phyloP scores from a whole-genome alignment of 2,888 invertebrate genomes.

The Tetramorium bicarinatum region DNA sequence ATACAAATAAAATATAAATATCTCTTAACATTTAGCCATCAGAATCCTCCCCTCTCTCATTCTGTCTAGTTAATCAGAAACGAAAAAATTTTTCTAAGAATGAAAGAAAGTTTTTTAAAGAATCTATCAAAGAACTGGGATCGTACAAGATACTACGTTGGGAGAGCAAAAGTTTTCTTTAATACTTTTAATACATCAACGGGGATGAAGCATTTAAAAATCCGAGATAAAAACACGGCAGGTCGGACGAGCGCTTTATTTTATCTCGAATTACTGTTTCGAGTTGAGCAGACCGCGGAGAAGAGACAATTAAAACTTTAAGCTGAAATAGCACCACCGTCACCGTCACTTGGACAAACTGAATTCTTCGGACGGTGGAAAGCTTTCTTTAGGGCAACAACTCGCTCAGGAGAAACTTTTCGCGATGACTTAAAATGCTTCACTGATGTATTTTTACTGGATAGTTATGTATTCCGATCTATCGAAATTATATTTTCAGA shows the following conservation, averaged over 20 bases:
- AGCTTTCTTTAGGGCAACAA: slow-evolving; percentile 70
- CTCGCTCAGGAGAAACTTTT: slow-evolving; percentile 64
- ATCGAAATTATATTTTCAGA: slow-evolving; percentile 28
- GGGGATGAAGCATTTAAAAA: slow-evolving; percentile 55
- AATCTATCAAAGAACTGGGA: slow-evolving; percentile 40
- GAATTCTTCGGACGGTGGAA: slow-evolving; percentile 66
- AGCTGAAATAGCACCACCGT: slow-evolving; percentile 73
- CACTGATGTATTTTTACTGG: slow-evolving; percentile 48
- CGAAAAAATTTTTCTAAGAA: slow-evolving; percentile 22
- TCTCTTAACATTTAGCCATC: neutral
- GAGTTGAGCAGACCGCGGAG: slow-evolving; percentile 68
- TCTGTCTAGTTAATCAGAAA: neutral
- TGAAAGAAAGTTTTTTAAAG: slow-evolving; percentile 17
- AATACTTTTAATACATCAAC: slow-evolving; percentile 48
- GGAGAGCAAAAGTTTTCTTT: slow-evolving; percentile 35
- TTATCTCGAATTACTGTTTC: slow-evolving; percentile 69
- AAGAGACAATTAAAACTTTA: slow-evolving; percentile 77
- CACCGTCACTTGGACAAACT: slow-evolving; percentile 74
- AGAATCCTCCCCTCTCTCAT: slow-evolving; percentile 17
- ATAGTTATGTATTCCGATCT: slow-evolving; percentile 49
- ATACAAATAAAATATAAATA: neutral
- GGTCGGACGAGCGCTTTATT: slow-evolving; percentile 60
- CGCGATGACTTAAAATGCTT: slow-evolving; percentile 68
- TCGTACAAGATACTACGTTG: slow-evolving; percentile 20
- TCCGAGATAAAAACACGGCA: slow-evolving; percentile 59